A percentile compares a stretch with the other conserved stretches of the same genome.
phyloP scores from a whole-genome alignment of 1,140 invertebrate species.

The Wiebesia pumilae region DNA sequence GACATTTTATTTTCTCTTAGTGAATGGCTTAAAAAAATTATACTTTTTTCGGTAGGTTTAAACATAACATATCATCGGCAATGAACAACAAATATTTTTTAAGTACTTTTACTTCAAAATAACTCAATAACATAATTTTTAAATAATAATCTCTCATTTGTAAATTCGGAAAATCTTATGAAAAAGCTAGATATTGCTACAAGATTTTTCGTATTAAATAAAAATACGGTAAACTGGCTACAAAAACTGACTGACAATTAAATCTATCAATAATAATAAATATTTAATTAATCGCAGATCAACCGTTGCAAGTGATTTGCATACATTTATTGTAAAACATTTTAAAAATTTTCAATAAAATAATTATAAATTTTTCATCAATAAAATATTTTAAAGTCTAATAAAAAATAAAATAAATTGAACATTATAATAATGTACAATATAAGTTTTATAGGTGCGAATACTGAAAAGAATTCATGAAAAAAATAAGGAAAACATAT shows the following conservation, averaged over 20 bases:
- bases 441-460: slow-evolving; percentile 17
- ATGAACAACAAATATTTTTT: slow-evolving; percentile 28
- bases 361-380: slow-evolving; percentile 10
- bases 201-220: slow-evolving; percentile 39
- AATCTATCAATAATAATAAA: neutral
- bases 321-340: neutral
- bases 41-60: slow-evolving; percentile 1
- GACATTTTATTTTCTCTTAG: neutral
- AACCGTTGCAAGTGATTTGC: neutral
- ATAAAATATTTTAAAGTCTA: slow-evolving; percentile 39
- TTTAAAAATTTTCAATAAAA: slow-evolving; percentile 19
- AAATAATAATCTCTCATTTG: slow-evolving; percentile 21
- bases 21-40: slow-evolving; percentile 38
- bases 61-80: slow-evolving; percentile 33
- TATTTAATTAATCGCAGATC: neutral
- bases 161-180: slow-evolving; percentile 16
- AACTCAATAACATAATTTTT: slow-evolving; percentile 34
- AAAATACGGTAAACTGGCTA: neutral
- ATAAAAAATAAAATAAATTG: slow-evolving; percentile 40
- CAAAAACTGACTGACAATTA: slow-evolving; percentile 1
- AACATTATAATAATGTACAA: slow-evolving; percentile 39
- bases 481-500: neutral
- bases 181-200: slow-evolving; percentile 17
- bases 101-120: neutral
- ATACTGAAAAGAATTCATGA: slow-evolving; percentile 22